These are phyloP conservation scores for Sminthurinus signatus DNA, from an alignment of 1,140 invertebrate species.

Conservation along the genomic window DNA sequence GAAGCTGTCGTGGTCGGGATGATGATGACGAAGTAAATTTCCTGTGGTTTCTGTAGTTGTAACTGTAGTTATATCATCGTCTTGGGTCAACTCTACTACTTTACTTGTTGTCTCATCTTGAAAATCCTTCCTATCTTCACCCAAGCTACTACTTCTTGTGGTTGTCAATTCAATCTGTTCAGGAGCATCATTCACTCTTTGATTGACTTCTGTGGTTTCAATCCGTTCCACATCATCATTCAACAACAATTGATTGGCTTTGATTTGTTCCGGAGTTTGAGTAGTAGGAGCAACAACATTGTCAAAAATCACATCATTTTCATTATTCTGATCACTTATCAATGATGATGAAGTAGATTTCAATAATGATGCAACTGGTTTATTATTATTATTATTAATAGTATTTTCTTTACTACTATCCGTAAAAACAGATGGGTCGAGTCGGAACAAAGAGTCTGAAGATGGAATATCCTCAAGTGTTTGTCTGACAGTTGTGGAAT, in stretches of 20 bases:
- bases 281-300: background rate
- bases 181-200: background rate
- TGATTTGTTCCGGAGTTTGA: background rate
- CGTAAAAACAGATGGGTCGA: slow-evolving; percentile 28
- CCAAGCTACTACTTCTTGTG: background rate
- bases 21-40: slow-evolving; percentile 5
- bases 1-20: background rate
- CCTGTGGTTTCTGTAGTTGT: background rate
- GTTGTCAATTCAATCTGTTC: too few relatives aligned
- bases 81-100: too few relatives aligned
- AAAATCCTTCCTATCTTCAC: background rate
- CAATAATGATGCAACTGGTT: background rate
- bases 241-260: background rate
- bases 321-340: too few relatives aligned
- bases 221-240: background rate
- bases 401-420: too few relatives aligned
- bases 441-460: slow-evolving; percentile 22
- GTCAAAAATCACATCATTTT: background rate
- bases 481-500: slow-evolving; percentile 1
- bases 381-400: slow-evolving; percentile 11
- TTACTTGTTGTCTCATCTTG: slow-evolving; percentile 42
- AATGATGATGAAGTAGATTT: too few relatives aligned
- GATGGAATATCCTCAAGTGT: background rate
- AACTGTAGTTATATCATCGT: slow-evolving; percentile 42
- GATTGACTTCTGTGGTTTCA: slow-evolving; percentile 6